Evolutionary conservation across 2,113 vertebrate species (phyloP).

Genomic region (Bos javanicus): DNA sequence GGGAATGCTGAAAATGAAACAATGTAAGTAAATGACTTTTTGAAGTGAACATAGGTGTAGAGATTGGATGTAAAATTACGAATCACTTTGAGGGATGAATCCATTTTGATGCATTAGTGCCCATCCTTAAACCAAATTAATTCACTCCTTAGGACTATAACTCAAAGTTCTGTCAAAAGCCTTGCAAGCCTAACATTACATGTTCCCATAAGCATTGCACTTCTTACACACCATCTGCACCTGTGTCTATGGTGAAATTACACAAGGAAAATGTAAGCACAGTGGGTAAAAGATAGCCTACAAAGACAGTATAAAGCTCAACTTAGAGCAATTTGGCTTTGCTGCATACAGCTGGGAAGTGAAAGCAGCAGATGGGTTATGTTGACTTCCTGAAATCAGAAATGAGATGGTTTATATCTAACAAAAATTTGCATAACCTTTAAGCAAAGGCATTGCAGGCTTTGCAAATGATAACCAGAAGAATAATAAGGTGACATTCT

Average conservation of each 20-base stretch:
- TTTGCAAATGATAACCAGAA: constrained; percentile 17
- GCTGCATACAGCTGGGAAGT: constrained; percentile 60
- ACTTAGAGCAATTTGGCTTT: constrained; percentile 63
- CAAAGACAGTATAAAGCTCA: constrained; percentile 50
- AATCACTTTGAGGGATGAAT: neutral
- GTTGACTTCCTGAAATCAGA: constrained; percentile 71
- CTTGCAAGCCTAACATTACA: neutral
- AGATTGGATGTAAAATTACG: neutral
- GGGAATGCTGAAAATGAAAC: neutral
- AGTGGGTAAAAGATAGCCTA: constrained; percentile 49
- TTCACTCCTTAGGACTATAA: constrained; percentile 4
- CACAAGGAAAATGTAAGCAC: constrained; percentile 60
- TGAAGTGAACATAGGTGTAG: neutral
- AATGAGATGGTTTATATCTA: constrained; percentile 55
- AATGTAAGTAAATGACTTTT: neutral
- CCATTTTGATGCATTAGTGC: neutral
- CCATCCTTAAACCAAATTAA: neutral
- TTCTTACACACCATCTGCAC: constrained; percentile 65
- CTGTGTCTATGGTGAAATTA: constrained; percentile 54
- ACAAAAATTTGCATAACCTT: constrained; percentile 59
- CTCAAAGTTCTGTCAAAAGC: constrained; percentile 39
- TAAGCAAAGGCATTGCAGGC: constrained; percentile 3
- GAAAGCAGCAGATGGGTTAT: constrained; percentile 73
- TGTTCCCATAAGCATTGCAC: constrained; percentile 45
- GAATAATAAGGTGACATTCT: constrained; percentile 36